These are phyloP conservation scores for Anastrepha ludens DNA, from an alignment of 1,140 invertebrate genomes.

Conservation along the genomic window DNA sequence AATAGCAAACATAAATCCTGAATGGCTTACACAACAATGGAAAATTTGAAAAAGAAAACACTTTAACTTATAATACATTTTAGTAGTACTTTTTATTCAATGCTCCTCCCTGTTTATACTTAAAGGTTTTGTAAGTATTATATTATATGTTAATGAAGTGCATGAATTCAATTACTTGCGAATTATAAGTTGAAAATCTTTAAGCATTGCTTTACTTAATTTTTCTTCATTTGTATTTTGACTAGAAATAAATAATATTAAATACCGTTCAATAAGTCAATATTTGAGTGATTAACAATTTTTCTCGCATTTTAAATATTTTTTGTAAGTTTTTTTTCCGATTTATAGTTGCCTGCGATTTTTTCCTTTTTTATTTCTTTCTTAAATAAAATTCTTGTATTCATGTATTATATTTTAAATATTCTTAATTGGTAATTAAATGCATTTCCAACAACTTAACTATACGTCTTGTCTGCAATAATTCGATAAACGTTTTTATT, in stretches of 20 bases:
- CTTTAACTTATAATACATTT: not conserved
- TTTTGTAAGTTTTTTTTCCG: not conserved
- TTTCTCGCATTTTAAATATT: constrained; percentile 53
- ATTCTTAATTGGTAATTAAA: constrained; percentile 52
- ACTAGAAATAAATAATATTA: constrained; percentile 49
- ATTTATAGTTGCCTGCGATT: not conserved
- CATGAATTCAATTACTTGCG: constrained; percentile 63
- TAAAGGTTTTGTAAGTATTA: constrained; percentile 10
- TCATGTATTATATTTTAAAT: constrained; percentile 59
- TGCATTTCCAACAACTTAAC: constrained; percentile 55
- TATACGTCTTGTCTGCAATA: not conserved
- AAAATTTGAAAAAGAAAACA: not conserved
- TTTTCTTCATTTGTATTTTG: constrained; percentile 48
- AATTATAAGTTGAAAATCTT: constrained; percentile 49
- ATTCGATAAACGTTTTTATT: constrained; percentile 24
- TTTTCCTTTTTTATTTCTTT: not conserved
- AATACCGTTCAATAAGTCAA: constrained; percentile 24
- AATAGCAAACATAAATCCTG: too few species aligned
- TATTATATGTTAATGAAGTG: constrained; percentile 61
- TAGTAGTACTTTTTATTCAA: constrained; percentile 26
- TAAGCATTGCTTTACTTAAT: constrained; percentile 53
- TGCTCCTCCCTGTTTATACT: constrained; percentile 33
- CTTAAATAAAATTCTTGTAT: not conserved
- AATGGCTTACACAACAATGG: too few species aligned
- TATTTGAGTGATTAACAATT: constrained; percentile 63